These are phyloP conservation scores for Argentina silus DNA, from an alignment of 2,797 vertebrate genomes.

Conservation along the genomic window DNA sequence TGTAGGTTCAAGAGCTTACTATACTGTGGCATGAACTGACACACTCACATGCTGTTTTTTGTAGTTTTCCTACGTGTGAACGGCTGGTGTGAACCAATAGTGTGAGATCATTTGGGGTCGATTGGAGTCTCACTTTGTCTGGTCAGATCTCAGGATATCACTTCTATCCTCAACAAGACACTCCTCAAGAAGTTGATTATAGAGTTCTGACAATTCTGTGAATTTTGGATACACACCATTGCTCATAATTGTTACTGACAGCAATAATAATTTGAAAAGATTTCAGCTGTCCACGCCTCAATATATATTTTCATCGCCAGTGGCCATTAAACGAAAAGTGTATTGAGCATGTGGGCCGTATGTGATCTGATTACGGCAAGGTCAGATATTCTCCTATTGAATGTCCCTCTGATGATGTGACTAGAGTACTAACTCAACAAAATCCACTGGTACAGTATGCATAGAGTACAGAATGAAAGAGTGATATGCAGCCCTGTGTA, in stretches of 20 bases:
- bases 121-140: neutral
- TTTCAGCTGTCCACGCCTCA: neutral
- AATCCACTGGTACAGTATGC: neutral
- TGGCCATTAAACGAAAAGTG: neutral
- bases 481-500: neutral
- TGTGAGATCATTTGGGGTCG: slow-evolving; percentile 31
- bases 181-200: neutral
- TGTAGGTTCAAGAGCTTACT: no score
- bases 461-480: neutral
- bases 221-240: neutral
- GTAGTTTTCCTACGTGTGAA: slow-evolving; percentile 23
- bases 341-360: neutral
- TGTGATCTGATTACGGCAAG: slow-evolving; percentile 10
- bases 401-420: slow-evolving; percentile 7
- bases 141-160: slow-evolving; percentile 20
- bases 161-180: slow-evolving; percentile 9
- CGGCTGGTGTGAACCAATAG: slow-evolving; percentile 33
- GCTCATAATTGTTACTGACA: neutral
- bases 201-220: neutral
- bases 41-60: slow-evolving; percentile 10
- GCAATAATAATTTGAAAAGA: neutral
- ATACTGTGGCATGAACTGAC: neutral
- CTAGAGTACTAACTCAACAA: neutral
- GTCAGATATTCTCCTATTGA: neutral
- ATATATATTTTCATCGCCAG: neutral